Evolutionary conservation across 2,888 invertebrate species (phyloP), one percentile per base, ranked within the genome.

Genomic region (Parnassius apollo): DNA sequence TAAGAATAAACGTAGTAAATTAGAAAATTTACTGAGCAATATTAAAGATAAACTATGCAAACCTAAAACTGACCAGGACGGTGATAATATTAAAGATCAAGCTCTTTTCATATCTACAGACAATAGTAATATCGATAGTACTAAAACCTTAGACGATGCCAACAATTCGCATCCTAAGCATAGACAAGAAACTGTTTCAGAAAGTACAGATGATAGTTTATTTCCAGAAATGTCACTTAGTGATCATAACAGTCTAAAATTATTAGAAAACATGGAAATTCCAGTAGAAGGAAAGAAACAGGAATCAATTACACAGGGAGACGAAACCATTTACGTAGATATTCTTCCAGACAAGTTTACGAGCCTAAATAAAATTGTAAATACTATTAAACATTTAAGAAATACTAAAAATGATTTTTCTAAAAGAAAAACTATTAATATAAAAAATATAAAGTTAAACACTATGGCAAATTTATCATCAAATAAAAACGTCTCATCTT

Each of bases 1-100:
- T 46, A 68, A 73, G 1, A 76, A 77, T 9, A 88, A 86, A 66
- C 75, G 81, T 10, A 76, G 65, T 0, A 89, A 88, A 69, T 64
- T 91, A 45, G 89, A 90, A 74, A 65, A 64, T 42, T 57, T 80
- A 13, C 66, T 81, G 54, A 76, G 76, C 9, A 78, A 73, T 62
- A 78, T 89, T 12, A 86, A 81, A 69, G 77, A 68, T 46, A 83
- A 75, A 68, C 51, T 49, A 4, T 57, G 57, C 55, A 52, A 61
- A 18, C 7, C 55, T 10, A 64, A 64, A 25, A 10, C 35, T 46
- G 53, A 65, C 22, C 9, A 57, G 12, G 10, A 42, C 42, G 22
- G 8, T 42, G 46, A 56, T 58, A 67, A 35, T 35, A 35, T 0
- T 35, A 35, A 35, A 35, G 7, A 35, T 35, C 35, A 35, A 35